A percentile compares a stretch with the other conserved stretches of the same genome.
phyloP scores from a whole-genome alignment of 2,888 invertebrate genomes.

The Mimas tiliae region DNA sequence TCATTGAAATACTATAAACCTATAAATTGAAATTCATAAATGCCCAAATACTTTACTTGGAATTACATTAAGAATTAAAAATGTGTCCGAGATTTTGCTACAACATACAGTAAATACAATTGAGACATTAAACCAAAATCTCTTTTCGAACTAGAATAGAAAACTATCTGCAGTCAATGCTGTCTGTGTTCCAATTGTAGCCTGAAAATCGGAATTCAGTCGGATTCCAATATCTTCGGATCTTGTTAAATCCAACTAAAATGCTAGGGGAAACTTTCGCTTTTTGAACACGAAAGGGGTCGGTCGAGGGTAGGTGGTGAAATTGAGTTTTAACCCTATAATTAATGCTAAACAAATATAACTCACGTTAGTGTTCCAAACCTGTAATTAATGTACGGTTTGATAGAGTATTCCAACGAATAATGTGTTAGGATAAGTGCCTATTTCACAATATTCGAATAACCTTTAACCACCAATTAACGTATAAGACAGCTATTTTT shows the following conservation, averaged over 20 bases:
- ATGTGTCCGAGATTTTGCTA: too few species aligned
- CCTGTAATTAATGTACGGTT: neutral
- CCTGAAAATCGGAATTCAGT: slow-evolving; percentile 37
- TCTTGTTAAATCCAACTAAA: slow-evolving; percentile 54
- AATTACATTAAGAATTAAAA: too few species aligned
- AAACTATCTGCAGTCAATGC: slow-evolving; percentile 32
- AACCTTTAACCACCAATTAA: too few species aligned
- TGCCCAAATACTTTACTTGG: too few species aligned
- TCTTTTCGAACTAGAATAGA: neutral
- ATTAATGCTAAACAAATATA: slow-evolving; percentile 74
- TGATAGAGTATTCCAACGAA: neutral
- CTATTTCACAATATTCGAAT: too few species aligned
- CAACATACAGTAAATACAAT: neutral
- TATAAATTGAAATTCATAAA: too few species aligned
- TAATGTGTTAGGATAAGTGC: neutral
- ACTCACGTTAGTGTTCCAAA: slow-evolving; percentile 47
- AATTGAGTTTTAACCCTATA: slow-evolving; percentile 54
- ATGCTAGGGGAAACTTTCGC: slow-evolving; percentile 45
- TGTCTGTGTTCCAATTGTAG: slow-evolving; percentile 30
- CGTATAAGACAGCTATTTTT: too few species aligned
- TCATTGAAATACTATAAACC: too few species aligned
- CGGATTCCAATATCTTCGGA: slow-evolving; percentile 48
- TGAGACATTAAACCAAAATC: neutral
- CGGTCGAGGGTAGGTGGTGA: slow-evolving; percentile 39
- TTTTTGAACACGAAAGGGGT: slow-evolving; percentile 66